Evolutionary conservation across 1,140 invertebrate species (phyloP).

Genomic region (Micrasema longulum): DNA sequence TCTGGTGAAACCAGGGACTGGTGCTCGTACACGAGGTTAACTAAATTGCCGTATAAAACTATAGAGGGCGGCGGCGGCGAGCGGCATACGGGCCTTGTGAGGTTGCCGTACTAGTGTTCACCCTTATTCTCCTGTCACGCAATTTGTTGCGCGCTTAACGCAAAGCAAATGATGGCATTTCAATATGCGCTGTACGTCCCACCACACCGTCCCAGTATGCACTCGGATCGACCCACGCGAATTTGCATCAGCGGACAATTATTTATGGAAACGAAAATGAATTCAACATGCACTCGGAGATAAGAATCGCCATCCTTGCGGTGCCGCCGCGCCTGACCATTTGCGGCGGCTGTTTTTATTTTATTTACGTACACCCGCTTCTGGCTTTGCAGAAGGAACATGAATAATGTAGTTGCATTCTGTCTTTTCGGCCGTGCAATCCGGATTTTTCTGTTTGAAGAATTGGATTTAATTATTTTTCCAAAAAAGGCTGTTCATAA

Average conservation of each 20-base stretch:
- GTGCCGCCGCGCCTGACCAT: slow-evolving; percentile 25
- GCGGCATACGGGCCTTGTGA: too few species aligned
- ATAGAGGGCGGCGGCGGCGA: too few species aligned
- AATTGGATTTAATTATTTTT: too few species aligned
- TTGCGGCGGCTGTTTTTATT: slow-evolving; percentile 38
- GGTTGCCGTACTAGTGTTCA: neutral
- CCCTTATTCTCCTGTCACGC: slow-evolving; percentile 16
- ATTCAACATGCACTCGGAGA: slow-evolving; percentile 12
- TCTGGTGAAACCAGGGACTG: neutral
- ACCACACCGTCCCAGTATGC: neutral
- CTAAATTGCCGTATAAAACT: neutral
- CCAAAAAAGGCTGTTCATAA: too few species aligned
- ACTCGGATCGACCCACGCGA: slow-evolving; percentile 28
- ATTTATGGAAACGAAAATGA: slow-evolving; percentile 20
- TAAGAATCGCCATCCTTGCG: slow-evolving; percentile 29
- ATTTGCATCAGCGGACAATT: slow-evolving; percentile 39
- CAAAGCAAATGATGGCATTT: slow-evolving; percentile 11
- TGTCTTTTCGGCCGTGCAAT: slow-evolving; percentile 8
- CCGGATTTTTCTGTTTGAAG: too few species aligned
- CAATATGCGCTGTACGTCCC: slow-evolving; percentile 19
- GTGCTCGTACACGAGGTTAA: neutral
- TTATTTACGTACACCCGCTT: slow-evolving; percentile 21
- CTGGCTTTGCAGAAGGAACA: slow-evolving; percentile 29
- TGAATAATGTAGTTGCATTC: slow-evolving; percentile 49
- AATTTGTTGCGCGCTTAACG: slow-evolving; percentile 9